A percentile compares a stretch with the other conserved stretches of the same genome.
Evolutionary conservation across 2,888 invertebrate genomes (phyloP).

Genomic region (Caenorhabditis parvicauda): DNA sequence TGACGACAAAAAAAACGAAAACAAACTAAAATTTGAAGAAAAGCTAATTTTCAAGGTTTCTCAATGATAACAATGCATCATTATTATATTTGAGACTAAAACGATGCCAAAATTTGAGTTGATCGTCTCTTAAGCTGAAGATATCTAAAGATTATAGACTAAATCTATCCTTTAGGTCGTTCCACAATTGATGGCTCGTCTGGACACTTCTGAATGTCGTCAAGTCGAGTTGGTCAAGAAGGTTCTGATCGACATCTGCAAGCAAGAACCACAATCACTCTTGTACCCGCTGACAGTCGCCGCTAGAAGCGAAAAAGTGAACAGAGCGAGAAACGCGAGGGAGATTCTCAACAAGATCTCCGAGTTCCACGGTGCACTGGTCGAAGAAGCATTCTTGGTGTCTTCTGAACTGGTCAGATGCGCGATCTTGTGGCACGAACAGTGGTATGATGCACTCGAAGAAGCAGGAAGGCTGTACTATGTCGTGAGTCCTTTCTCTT

Average conservation of each 20-base stretch:
- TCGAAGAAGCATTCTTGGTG: constrained; percentile 77
- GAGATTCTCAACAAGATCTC: constrained; percentile 92
- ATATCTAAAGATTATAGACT: not conserved
- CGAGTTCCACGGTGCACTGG: constrained; percentile 85
- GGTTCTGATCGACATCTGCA: constrained; percentile 78
- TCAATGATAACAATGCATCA: too few species aligned
- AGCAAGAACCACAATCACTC: constrained; percentile 89
- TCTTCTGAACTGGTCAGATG: constrained; percentile 84
- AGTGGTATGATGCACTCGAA: constrained; percentile 93
- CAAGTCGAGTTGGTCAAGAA: constrained; percentile 85
- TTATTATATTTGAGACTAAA: too few species aligned
- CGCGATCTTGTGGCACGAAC: constrained; percentile 97
- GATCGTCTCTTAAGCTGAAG: too few species aligned
- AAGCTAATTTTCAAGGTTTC: too few species aligned
- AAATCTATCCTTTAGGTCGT: constrained; percentile 69
- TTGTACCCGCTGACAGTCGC: constrained; percentile 97
- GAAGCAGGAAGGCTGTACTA: constrained; percentile 74
- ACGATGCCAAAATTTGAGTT: too few species aligned
- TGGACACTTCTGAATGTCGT: constrained; percentile 82
- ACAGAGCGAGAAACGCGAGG: constrained; percentile 85
- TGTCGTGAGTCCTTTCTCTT: constrained; percentile 69
- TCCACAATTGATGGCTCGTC: constrained; percentile 94
- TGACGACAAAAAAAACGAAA: too few species aligned
- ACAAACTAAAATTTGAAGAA: too few species aligned
- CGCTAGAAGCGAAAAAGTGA: constrained; percentile 83